Percentiles rank a stretch among this genome's conserved stretches.
Evolutionary conservation across 2,888 invertebrate genomes (phyloP).

Genomic region (Loripinus fragilis): DNA sequence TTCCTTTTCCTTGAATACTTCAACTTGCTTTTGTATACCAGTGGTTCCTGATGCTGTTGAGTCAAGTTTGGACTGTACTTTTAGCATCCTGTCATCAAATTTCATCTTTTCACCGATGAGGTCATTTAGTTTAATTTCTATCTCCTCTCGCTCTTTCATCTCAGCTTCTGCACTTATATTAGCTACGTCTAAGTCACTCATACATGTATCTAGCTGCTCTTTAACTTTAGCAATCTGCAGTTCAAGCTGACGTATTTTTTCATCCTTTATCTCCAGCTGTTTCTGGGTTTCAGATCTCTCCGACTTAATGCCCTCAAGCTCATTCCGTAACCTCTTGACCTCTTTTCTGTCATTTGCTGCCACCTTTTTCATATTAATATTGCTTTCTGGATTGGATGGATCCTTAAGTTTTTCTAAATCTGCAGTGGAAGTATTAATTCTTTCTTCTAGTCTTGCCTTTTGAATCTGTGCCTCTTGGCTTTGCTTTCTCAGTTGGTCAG

Average conservation of each 20-base stretch:
- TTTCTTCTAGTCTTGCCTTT: slow-evolving; percentile 51
- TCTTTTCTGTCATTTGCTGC: slow-evolving; percentile 58
- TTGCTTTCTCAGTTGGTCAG: slow-evolving; percentile 47
- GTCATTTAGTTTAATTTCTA: slow-evolving; percentile 45
- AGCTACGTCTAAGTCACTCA: slow-evolving; percentile 44
- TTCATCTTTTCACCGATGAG: slow-evolving; percentile 38
- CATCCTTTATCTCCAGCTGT: slow-evolving; percentile 42
- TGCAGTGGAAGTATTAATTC: slow-evolving; percentile 38
- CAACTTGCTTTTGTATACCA: slow-evolving; percentile 40
- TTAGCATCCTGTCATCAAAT: slow-evolving; percentile 44
- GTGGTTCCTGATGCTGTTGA: slow-evolving; percentile 30
- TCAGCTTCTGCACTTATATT: slow-evolving; percentile 40
- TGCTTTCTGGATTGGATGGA: slow-evolving; percentile 55
- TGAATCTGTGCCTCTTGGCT: slow-evolving; percentile 54
- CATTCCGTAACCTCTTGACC: slow-evolving; percentile 39
- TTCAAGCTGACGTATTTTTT: slow-evolving; percentile 37
- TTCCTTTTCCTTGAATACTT: slow-evolving; percentile 42
- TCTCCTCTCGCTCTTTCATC: slow-evolving; percentile 54
- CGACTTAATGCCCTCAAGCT: slow-evolving; percentile 41
- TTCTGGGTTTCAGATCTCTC: slow-evolving; percentile 48
- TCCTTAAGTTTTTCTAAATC: slow-evolving; percentile 52
- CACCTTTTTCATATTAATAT: slow-evolving; percentile 52
- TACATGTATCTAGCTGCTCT: slow-evolving; percentile 37
- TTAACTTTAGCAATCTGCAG: slow-evolving; percentile 35
- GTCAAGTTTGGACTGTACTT: slow-evolving; percentile 35